A percentile compares a stretch with the other conserved stretches of the same genome.
phyloP scores from a whole-genome alignment of 2,888 invertebrate species.

The Allophyes oxyacanthae region DNA sequence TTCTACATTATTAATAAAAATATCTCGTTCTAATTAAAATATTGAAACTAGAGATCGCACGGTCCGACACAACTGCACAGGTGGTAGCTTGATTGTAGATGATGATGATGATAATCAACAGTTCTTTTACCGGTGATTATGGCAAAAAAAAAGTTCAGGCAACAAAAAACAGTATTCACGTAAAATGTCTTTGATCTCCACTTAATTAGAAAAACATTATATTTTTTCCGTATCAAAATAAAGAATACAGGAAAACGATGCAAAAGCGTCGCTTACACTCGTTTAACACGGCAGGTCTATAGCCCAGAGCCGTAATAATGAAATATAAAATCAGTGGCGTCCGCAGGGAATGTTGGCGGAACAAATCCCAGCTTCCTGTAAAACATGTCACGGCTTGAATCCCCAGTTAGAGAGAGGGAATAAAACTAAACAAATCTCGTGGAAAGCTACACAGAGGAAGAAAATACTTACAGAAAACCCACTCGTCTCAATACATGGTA shows the following conservation, averaged over 20 bases:
- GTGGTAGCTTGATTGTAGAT: too few relatives aligned
- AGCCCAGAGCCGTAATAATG: constrained; percentile 24
- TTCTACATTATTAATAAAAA: too few relatives aligned
- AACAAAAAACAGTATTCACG: too few relatives aligned
- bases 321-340: constrained; percentile 37
- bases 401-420: constrained; percentile 31
- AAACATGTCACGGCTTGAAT: constrained; percentile 33
- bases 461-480: constrained; percentile 17
- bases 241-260: background rate
- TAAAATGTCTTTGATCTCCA: too few relatives aligned
- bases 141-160: too few relatives aligned
- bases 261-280: constrained; percentile 6
- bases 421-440: constrained; percentile 53
- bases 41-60: too few relatives aligned
- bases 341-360: constrained; percentile 21
- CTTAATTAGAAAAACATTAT: too few relatives aligned
- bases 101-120: too few relatives aligned
- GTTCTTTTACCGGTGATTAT: too few relatives aligned
- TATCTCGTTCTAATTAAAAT: too few relatives aligned
- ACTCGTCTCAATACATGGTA: background rate
- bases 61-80: too few relatives aligned
- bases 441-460: constrained; percentile 7
- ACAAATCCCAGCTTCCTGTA: constrained; percentile 47
- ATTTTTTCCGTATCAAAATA: background rate
- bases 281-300: constrained; percentile 1